phyloP scores from a whole-genome alignment of 2,797 vertebrate genomes.

The Chromobotia macracanthus region DNA sequence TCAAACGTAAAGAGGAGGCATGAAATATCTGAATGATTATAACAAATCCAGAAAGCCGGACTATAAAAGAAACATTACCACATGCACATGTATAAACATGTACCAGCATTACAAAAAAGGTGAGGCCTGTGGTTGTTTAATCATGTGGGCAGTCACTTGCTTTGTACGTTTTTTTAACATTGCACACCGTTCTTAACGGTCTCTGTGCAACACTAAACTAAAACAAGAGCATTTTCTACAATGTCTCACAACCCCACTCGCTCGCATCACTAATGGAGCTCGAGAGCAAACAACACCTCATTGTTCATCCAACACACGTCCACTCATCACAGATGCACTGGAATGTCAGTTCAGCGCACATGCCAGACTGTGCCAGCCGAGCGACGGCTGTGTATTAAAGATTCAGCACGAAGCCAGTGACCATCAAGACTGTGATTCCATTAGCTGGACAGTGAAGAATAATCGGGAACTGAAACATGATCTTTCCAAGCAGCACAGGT shows the following conservation, averaged over 20 bases:
- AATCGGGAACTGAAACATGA: constrained; percentile 69
- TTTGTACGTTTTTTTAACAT: not conserved
- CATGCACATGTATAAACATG: not conserved
- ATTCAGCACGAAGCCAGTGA: constrained; percentile 65
- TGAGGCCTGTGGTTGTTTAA: not conserved
- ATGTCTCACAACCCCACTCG: constrained; percentile 30
- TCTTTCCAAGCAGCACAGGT: constrained; percentile 57
- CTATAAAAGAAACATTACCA: not conserved
- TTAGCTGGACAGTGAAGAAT: constrained; percentile 66
- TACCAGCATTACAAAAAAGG: not conserved
- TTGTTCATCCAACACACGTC: constrained; percentile 44
- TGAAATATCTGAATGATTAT: not conserved
- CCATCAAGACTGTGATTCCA: constrained; percentile 62
- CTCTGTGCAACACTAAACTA: not conserved
- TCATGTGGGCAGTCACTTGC: not conserved
- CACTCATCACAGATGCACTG: constrained; percentile 42
- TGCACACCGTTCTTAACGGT: too few species aligned
- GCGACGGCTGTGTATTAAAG: constrained; percentile 65
- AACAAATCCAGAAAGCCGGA: not conserved
- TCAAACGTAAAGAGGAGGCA: not conserved
- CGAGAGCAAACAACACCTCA: constrained; percentile 40
- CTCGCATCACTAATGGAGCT: constrained; percentile 32
- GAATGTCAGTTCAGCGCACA: constrained; percentile 63
- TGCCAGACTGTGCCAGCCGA: constrained; percentile 23
- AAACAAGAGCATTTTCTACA: constrained; percentile 22